A percentile compares a stretch with the other conserved stretches of the same genome.
Evolutionary conservation across 1,140 invertebrate species (phyloP).

Genomic region (Goniozus legneri): DNA sequence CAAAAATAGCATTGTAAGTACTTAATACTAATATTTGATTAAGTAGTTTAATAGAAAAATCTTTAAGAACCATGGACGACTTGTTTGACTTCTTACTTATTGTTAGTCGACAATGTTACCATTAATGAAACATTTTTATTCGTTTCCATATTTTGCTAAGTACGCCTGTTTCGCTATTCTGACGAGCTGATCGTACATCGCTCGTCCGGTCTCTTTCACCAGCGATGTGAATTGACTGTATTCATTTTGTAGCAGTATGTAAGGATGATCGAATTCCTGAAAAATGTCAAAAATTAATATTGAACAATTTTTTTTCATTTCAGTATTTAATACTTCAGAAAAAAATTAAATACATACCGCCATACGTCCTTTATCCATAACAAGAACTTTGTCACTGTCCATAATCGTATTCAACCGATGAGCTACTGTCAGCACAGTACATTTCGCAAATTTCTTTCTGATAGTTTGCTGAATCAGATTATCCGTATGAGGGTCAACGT

Average conservation of each 20-base stretch:
- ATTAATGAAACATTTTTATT: no score
- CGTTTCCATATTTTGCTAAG: conserved; percentile 20
- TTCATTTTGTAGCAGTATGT: conserved; percentile 54
- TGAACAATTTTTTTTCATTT: not conserved
- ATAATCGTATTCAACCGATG: conserved; percentile 61
- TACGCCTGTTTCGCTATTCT: conserved; percentile 44
- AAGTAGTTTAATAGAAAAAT: no score
- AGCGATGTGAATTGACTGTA: conserved; percentile 62
- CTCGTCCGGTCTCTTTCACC: conserved; percentile 62
- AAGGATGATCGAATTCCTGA: conserved; percentile 63
- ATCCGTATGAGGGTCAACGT: conserved; percentile 65
- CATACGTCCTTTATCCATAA: conserved; percentile 58
- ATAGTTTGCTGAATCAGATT: conserved; percentile 54
- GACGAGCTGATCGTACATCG: conserved; percentile 51
- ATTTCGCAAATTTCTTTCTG: conserved; percentile 49
- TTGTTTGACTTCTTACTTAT: no score
- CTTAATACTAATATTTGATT: no score
- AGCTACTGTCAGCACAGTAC: conserved; percentile 65
- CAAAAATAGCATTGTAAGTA: no score
- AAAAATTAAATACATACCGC: conserved; percentile 52
- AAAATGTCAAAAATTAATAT: conserved; percentile 26
- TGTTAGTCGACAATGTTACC: no score
- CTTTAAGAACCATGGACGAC: no score
- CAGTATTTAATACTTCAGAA: not conserved
- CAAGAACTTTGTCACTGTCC: conserved; percentile 62